Base-by-base conservation (phyloP, 2,888 invertebrate genomes). In the Zelleria hepariella region DNA sequence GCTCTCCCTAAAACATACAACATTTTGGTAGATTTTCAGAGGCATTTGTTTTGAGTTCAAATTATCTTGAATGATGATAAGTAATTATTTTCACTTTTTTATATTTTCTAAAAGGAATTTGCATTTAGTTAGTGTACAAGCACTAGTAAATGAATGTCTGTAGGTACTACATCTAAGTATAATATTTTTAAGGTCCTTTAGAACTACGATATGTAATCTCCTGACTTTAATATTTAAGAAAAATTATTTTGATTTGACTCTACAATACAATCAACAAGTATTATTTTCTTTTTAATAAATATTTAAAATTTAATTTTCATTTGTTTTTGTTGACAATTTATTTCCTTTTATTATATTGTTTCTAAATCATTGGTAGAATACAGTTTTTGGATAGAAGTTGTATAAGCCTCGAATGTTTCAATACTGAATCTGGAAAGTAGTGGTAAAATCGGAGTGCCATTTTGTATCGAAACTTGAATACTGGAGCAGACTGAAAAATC, bases 11-110 rank as follows among this genome's bases (percentile, higher is more conserved):
- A 42, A 86, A 80, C 48, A n/a, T 23, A 24, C 24, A 80, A 82
- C 77, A 82, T 87, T 86, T 85, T 86, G 82, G 74, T 80, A 77
- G 86, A 82, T 82, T 56, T 85, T 84, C 72, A 85, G 86, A 86
- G 85, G 75, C 75, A 73, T 69, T 5, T 32, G 8, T 51, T n/a
- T 51, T 78, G 82, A 82, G 83, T 84, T 86, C 86, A 86, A 86
- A 79, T 74, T 75, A 75, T 8, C 51, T 49, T 21, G 49, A 23
- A 10, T 21, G 10, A 8, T 51, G 51, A 20, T 26, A 23, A 18
- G n/a, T 49, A 49, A 48, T 18, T 48, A 4, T 8, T 51, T 51
- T 21, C 18, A 51, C 51, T 23, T 51, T 49, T 49, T 49, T 49
- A 49, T 49, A 18, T n/a, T 49, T 49, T 49, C 49, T 2, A 18